A percentile compares a stretch with the other conserved stretches of the same genome.
Evolutionary conservation across 2,888 invertebrate species (phyloP).

Genomic region (Archaeoteleia sp.): DNA sequence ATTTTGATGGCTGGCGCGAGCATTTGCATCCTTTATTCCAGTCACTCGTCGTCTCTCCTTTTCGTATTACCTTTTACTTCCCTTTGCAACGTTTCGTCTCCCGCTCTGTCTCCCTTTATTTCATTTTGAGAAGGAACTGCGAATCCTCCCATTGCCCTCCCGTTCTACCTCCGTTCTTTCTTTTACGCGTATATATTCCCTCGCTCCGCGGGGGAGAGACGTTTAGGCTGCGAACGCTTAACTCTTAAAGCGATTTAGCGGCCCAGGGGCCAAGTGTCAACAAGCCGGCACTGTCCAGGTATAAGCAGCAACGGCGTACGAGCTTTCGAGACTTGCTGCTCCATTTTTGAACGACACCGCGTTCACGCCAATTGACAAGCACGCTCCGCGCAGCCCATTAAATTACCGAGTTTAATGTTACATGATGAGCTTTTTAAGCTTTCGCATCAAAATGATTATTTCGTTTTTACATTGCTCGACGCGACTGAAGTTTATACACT

Average conservation of each 20-base stretch:
- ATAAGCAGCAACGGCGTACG: slow-evolving; percentile 21
- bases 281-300: slow-evolving; percentile 65
- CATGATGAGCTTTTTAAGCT: too few species aligned
- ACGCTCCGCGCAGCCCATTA: too few species aligned
- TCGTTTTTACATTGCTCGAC: too few species aligned
- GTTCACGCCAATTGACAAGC: too few species aligned
- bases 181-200: slow-evolving; percentile 55
- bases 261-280: slow-evolving; percentile 71
- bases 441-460: too few species aligned
- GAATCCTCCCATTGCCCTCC: slow-evolving; percentile 13
- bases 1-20: slow-evolving; percentile 72
- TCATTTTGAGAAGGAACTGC: slow-evolving; percentile 30
- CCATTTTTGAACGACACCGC: background rate
- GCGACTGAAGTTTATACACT: too few species aligned
- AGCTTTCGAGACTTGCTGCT: slow-evolving; percentile 36
- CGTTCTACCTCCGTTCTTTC: slow-evolving; percentile 19
- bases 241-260: slow-evolving; percentile 70
- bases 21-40: slow-evolving; percentile 72
- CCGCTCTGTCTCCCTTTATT: slow-evolving; percentile 29
- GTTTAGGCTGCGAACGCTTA: slow-evolving; percentile 67
- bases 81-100: slow-evolving; percentile 35
- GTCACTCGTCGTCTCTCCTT: slow-evolving; percentile 53
- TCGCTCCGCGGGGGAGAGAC: slow-evolving; percentile 68
- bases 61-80: slow-evolving; percentile 42
- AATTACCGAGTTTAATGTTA: too few species aligned